These are phyloP conservation scores for Epinotia bilunana DNA, from an alignment of 2,888 invertebrate species.

Conservation along the genomic window DNA sequence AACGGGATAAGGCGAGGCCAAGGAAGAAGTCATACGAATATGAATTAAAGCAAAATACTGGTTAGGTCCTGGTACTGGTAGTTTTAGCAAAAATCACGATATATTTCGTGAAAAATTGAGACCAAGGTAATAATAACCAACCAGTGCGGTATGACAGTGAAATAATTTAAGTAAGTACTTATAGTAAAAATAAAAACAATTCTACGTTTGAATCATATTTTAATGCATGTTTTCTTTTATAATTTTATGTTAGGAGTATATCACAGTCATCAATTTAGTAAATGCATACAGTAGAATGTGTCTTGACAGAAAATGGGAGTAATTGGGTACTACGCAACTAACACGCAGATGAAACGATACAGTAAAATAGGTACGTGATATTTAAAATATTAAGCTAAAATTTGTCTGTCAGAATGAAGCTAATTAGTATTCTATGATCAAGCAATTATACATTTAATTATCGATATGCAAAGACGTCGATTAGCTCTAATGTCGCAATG, in stretches of 20 bases:
- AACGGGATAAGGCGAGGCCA: no score
- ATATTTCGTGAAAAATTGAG: neutral
- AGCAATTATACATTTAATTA: neutral
- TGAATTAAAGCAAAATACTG: neutral
- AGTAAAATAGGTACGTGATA: neutral
- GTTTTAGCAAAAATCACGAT: neutral
- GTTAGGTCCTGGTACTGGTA: no score
- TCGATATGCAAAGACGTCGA: neutral
- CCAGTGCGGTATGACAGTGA: no score
- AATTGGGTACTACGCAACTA: slow-evolving; percentile 42
- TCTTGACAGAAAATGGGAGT: slow-evolving; percentile 35
- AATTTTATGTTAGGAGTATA: slow-evolving; percentile 76
- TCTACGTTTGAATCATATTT: slow-evolving; percentile 58
- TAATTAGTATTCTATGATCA: neutral
- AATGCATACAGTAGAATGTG: slow-evolving; percentile 72
- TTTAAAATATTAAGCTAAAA: neutral
- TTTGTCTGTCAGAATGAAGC: neutral
- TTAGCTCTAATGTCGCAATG: neutral
- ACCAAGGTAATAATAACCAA: neutral
- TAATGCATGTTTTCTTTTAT: slow-evolving; percentile 74
- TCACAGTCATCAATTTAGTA: slow-evolving; percentile 83
- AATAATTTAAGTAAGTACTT: neutral
- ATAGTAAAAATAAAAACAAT: slow-evolving; percentile 4
- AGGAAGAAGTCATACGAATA: no score
- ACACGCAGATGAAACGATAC: slow-evolving; percentile 24